Percentiles rank a stretch among this genome's conserved stretches.
These are phyloP conservation scores for Hydrozoanthus gracilis DNA, from an alignment of 92 coral and sea anemone species.

Conservation along the genomic window DNA sequence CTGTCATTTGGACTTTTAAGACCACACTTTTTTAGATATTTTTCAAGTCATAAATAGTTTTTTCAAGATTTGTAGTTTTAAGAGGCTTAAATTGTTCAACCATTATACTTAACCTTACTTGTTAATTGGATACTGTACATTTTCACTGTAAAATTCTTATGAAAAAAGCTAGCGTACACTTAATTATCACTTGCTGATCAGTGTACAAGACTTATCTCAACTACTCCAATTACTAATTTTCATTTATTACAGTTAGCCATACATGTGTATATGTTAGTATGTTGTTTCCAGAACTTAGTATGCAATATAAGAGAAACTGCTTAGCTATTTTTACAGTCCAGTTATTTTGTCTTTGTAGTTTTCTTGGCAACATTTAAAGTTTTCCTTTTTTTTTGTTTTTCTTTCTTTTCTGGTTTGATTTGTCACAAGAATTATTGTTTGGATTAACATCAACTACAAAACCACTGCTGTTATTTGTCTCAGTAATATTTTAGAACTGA, in stretches of 20 bases:
- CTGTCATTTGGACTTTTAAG: too few species aligned
- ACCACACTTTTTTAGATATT: too few species aligned
- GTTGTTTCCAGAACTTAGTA: conserved; percentile 1
- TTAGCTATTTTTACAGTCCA: conserved; percentile 13
- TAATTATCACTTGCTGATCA: conserved; percentile 4
- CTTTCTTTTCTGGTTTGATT: conserved; percentile 22
- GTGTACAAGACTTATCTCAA: conserved; percentile 4
- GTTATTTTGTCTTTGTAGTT: conserved; percentile 28
- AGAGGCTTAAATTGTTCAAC: neutral
- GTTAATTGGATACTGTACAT: conserved; percentile 14
- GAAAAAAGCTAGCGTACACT: conserved; percentile 11
- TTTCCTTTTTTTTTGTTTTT: conserved; percentile 41
- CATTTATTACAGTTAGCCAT: neutral
- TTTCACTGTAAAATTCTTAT: conserved; percentile 10
- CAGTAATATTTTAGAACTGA: conserved; percentile 40
- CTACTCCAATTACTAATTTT: neutral
- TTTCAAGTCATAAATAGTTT: too few species aligned
- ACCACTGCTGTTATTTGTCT: conserved; percentile 10
- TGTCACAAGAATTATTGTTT: conserved; percentile 25
- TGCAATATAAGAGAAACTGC: conserved; percentile 1
- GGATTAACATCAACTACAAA: conserved; percentile 26
- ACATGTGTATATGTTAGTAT: conserved; percentile 4
- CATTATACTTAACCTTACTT: neutral
- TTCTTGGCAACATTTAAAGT: conserved; percentile 36
- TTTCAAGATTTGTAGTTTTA: too few species aligned